Conservation (phyloP, 1,140 invertebrate genomes). For the Dinothrombium tinctorium region DNA sequence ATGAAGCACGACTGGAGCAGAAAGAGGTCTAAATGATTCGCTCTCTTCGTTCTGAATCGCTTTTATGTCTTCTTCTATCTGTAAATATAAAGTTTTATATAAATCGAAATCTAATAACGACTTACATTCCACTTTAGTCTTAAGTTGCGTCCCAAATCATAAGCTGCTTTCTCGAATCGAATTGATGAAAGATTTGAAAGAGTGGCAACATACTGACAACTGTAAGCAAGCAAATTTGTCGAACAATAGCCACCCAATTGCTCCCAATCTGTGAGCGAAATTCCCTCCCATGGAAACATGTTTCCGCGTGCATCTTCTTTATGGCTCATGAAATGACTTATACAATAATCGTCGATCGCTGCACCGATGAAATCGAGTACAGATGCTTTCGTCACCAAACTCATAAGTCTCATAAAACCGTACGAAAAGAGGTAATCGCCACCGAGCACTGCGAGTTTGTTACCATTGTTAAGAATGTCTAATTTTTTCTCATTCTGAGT, state of each 20-base stretch:
- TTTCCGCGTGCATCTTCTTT: background rate
- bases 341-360: conserved; percentile 4
- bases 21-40: background rate
- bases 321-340: conserved; percentile 5
- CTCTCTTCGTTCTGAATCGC: background rate
- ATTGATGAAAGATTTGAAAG: background rate
- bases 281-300: background rate
- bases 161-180: conserved; percentile 1
- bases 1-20: conserved; percentile 1
- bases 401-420: conserved; percentile 1
- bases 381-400: background rate
- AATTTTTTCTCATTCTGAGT: background rate
- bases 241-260: conserved; percentile 1
- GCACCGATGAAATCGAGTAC: conserved; percentile 1
- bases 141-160: conserved; percentile 2
- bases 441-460: conserved; percentile 4
- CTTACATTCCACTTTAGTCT: conserved; percentile 7
- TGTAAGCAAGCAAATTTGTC: background rate
- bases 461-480: background rate
- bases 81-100: background rate
- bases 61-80: background rate
- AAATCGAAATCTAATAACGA: background rate
- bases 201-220: background rate
- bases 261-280: background rate
- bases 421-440: conserved; percentile 7